Percentiles rank a stretch among this genome's conserved stretches.
These are phyloP conservation scores for Poecilobothrus nobilitatus DNA, from an alignment of 2,888 invertebrate genomes.

Conservation along the genomic window DNA sequence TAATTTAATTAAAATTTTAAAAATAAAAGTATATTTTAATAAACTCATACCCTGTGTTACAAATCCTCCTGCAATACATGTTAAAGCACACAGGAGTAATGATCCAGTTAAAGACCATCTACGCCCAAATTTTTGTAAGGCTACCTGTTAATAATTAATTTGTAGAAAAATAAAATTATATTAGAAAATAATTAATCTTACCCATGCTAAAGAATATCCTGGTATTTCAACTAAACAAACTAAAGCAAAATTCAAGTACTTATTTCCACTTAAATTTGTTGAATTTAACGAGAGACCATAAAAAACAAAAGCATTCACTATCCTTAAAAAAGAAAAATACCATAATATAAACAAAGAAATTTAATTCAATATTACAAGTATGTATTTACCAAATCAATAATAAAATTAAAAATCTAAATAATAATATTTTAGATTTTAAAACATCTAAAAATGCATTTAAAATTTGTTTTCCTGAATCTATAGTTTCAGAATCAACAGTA, in stretches of 20 bases:
- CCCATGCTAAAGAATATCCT: constrained; percentile 49
- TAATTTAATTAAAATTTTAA: constrained; percentile 8
- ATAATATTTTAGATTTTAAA: constrained; percentile 43
- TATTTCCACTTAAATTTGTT: constrained; percentile 56
- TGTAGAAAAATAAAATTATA: background rate
- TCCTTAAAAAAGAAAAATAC: constrained; percentile 34
- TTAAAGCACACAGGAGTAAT: constrained; percentile 47
- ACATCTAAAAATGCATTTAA: constrained; percentile 43
- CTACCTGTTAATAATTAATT: constrained; percentile 35
- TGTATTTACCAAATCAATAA: constrained; percentile 46
- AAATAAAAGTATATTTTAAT: no score
- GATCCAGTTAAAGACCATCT: constrained; percentile 48
- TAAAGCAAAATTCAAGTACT: constrained; percentile 58
- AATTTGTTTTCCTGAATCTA: constrained; percentile 28
- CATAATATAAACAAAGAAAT: background rate
- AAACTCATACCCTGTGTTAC: constrained; percentile 42
- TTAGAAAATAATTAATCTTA: constrained; percentile 22
- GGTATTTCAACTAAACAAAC: constrained; percentile 55
- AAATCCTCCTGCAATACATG: constrained; percentile 50
- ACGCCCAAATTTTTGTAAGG: constrained; percentile 48
- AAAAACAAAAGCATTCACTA: constrained; percentile 58
- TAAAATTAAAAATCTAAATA: constrained; percentile 44
- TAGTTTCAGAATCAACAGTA: constrained; percentile 24
- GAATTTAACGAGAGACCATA: constrained; percentile 61
- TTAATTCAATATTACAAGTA: background rate